Conservation (phyloP, 2,113 vertebrate genomes). For the Notiomystis cincta region DNA sequence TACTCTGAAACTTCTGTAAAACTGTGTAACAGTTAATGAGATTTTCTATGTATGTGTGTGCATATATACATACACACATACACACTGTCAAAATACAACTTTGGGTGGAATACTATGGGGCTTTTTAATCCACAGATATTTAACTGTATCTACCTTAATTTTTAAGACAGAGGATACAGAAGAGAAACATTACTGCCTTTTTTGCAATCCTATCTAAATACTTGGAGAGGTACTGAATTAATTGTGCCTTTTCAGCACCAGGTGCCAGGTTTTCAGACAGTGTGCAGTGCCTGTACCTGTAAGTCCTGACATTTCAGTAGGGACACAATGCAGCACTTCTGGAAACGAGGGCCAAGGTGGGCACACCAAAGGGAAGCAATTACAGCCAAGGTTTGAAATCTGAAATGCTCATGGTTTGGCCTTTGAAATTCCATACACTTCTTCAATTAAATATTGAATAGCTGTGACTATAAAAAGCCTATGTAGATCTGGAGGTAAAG, state of each 20-base stretch:
- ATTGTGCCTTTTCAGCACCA: not conserved
- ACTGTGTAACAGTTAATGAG: not conserved
- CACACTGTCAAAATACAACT: not conserved
- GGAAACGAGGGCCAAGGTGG: not conserved
- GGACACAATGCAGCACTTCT: not conserved
- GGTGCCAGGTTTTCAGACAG: not conserved
- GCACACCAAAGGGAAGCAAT: slow-evolving; percentile 1
- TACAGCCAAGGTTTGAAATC: not conserved
- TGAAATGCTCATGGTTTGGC: not conserved
- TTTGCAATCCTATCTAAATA: not conserved
- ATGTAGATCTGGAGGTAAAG: not conserved
- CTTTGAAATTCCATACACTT: not conserved
- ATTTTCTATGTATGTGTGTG: not conserved
- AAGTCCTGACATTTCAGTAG: not conserved
- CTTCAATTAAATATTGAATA: slow-evolving; percentile 9
- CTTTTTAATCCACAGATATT: not conserved
- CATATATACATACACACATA: accelerated
- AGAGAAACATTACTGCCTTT: not conserved
- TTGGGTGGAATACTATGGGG: not conserved
- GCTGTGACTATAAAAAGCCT: not conserved
- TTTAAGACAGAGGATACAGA: not conserved
- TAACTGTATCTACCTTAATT: not conserved
- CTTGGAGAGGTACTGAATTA: not conserved
- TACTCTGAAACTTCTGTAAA: not conserved
- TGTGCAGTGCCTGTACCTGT: accelerated